Evolutionary conservation across 2,888 invertebrate genomes (phyloP).

Genomic region (Noctua janthe): DNA sequence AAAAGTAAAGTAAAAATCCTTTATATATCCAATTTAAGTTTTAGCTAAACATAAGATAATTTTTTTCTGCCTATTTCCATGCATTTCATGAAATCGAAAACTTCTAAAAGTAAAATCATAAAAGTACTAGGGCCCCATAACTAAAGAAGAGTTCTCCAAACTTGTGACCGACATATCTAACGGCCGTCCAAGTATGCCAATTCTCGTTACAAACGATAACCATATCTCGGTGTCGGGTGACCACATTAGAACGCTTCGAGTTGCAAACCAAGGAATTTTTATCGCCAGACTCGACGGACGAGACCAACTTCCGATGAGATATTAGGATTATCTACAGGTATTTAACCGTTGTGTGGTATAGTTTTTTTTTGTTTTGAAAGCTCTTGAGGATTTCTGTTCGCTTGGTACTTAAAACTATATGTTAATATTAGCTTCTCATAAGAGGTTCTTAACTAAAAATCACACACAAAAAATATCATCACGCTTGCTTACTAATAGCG

Average conservation of each 20-base stretch:
- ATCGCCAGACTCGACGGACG: conserved; percentile 66
- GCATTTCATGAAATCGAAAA: not conserved
- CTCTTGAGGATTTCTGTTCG: conserved; percentile 41
- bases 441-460: conserved; percentile 3
- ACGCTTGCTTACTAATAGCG: not conserved
- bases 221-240: conserved; percentile 69
- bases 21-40: not conserved
- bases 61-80: not conserved
- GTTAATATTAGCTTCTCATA: not conserved
- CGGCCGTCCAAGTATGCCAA: conserved; percentile 70
- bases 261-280: conserved; percentile 78
- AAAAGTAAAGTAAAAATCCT: not conserved
- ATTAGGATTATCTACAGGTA: conserved; percentile 63
- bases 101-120: not conserved
- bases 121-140: conserved; percentile 58
- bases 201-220: conserved; percentile 71
- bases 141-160: conserved; percentile 63
- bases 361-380: conserved; percentile 39
- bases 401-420: conserved; percentile 47
- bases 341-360: conserved; percentile 49
- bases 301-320: conserved; percentile 67
- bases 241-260: conserved; percentile 70
- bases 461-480: not conserved
- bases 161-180: conserved; percentile 69
- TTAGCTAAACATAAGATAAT: not conserved